Percentiles rank a stretch among this genome's conserved stretches.
These are phyloP conservation scores for Paragorgia papillata DNA, from an alignment of 92 coral and sea anemone genomes.

Conservation along the genomic window DNA sequence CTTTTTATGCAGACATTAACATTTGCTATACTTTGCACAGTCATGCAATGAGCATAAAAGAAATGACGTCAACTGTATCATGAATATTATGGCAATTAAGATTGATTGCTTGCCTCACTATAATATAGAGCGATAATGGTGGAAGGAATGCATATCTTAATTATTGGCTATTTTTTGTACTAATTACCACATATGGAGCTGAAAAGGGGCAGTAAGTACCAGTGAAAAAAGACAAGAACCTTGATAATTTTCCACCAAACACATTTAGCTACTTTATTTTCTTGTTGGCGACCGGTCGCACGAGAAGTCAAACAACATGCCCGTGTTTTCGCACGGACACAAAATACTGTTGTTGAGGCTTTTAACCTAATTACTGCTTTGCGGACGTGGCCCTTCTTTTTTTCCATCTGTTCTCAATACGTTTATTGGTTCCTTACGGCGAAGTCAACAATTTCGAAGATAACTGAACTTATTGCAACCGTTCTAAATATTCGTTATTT, in stretches of 20 bases:
- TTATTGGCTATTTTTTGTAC: too few relatives aligned
- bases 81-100: background rate
- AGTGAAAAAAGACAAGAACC: too few relatives aligned
- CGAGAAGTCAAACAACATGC: too few relatives aligned
- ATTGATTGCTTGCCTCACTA: background rate
- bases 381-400: background rate
- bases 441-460: background rate
- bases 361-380: conserved; percentile 3
- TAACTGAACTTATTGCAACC: background rate
- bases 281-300: too few relatives aligned
- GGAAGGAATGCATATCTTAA: too few relatives aligned
- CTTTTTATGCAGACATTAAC: background rate
- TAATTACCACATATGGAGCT: too few relatives aligned
- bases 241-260: too few relatives aligned
- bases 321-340: background rate
- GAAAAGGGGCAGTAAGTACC: too few relatives aligned
- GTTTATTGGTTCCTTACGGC: background rate
- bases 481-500: background rate
- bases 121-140: too few relatives aligned
- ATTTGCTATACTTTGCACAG: background rate
- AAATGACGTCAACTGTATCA: background rate
- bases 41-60: background rate
- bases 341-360: background rate
- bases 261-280: too few relatives aligned
- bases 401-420: background rate